Evolutionary conservation across 2,113 vertebrate genomes (phyloP), one percentile per base, ranked within the genome.

Genomic region (Gila orcuttii): DNA sequence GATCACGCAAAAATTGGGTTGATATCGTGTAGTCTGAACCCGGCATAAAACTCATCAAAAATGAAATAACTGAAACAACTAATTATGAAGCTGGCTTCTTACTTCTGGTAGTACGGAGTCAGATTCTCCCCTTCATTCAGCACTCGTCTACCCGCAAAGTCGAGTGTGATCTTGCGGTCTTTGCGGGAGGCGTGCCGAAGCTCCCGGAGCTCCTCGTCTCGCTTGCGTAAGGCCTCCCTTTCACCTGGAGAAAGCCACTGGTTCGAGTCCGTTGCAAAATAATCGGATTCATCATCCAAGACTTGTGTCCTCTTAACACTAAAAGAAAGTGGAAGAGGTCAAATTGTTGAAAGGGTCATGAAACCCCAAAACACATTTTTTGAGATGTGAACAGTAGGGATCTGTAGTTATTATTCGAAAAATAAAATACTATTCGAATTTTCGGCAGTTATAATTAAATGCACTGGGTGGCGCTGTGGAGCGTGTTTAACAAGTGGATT

Each of bases 201-300:
- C 75, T 98, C 97, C 62, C 94, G 88, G 11, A 99, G 94, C 89
- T 99, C 97, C 87, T 96, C 96, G 59, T 98, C 97, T 85, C 92
- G 94, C 86, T 94, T 97, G 88, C 94, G 95, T 62, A 99, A 89
- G 0, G 93, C 92, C 31, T 97, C 96, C 2, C 97, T 93, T 79
- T 99, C 98, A 42, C 92, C 86, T 68, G 95, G 96, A 8, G 97
- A 97, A 1, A 99, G 93, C 98, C 98, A 99, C 92, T 97, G 97
- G 91, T 98, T 99, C 90, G 98, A 97, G 86, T 99, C 97, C 0
- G 96, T 93, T 25, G 97, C 96, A 90, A 99, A 99, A 92, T 99
- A 99, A 94, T 99, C 98, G 0, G 96, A 96, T 76, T 99, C 97
- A 6, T 99, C 98, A 4, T 99, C 98, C 9, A 99, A 96, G 62